These are phyloP conservation scores for Carassius auratus DNA, from an alignment of 2,113 vertebrate genomes.

Conservation along the genomic window DNA sequence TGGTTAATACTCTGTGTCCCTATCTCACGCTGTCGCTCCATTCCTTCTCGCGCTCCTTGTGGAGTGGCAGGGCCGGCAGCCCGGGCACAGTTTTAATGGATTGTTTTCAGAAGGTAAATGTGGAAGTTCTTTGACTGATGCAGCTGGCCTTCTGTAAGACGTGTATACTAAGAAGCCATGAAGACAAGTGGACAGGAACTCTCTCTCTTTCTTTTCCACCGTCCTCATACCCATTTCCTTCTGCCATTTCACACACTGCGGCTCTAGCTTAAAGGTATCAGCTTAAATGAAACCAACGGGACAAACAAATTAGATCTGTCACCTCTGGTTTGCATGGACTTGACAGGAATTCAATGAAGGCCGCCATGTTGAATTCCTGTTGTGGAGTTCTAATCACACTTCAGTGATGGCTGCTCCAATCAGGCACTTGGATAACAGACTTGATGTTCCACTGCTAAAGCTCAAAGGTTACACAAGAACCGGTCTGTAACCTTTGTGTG, in stretches of 20 bases:
- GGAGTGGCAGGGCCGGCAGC: constrained; percentile 45
- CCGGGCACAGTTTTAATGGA: constrained; percentile 44
- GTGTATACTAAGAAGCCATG: constrained; percentile 2
- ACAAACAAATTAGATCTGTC: constrained; percentile 83
- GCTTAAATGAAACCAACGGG: constrained; percentile 79
- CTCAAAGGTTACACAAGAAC: constrained; percentile 65
- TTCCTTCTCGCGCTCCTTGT: constrained; percentile 37
- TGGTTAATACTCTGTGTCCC: constrained; percentile 62
- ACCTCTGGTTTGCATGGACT: constrained; percentile 78
- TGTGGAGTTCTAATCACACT: constrained; percentile 78
- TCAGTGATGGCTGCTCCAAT: constrained; percentile 64
- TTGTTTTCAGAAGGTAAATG: constrained; percentile 50
- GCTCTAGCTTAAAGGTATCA: constrained; percentile 69
- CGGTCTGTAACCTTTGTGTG: constrained; percentile 67
- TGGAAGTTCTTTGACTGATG: constrained; percentile 8
- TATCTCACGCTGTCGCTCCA: constrained; percentile 50
- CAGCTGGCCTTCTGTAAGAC: constrained; percentile 31
- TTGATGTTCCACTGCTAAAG: constrained; percentile 41
- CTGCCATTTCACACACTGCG: constrained; percentile 57
- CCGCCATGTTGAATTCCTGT: constrained; percentile 71
- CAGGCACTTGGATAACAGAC: constrained; percentile 37
- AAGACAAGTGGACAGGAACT: constrained; percentile 52
- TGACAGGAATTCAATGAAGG: constrained; percentile 77
- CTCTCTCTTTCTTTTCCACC: constrained; percentile 18
- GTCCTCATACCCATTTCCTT: constrained; percentile 52